These are phyloP conservation scores for Speoplatyrhinus poulsoni DNA, from an alignment of 2,113 vertebrate genomes.

Conservation along the genomic window DNA sequence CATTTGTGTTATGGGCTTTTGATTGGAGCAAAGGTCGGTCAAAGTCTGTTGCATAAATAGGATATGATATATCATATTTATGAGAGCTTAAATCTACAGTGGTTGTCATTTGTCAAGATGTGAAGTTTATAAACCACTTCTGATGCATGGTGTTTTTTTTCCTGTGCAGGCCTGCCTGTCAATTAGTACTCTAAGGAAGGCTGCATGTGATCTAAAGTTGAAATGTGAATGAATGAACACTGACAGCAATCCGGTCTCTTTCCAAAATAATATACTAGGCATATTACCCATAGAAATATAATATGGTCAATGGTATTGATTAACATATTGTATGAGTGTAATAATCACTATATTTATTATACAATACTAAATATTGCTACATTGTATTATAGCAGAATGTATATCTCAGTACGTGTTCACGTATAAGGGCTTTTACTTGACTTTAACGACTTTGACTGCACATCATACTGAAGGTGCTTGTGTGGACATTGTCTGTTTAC, in stretches of 20 bases:
- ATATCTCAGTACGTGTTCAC: too few relatives aligned
- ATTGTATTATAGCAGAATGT: too few relatives aligned
- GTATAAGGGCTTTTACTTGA: too few relatives aligned
- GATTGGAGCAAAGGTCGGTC: too few relatives aligned
- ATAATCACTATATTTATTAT: too few relatives aligned
- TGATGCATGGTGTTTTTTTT: conserved; percentile 61
- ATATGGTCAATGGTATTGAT: background rate
- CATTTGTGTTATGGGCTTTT: too few relatives aligned
- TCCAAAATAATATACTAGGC: conserved; percentile 6
- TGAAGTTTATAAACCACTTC: conserved; percentile 68
- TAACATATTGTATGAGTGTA: too few relatives aligned
- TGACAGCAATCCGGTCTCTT: conserved; percentile 24
- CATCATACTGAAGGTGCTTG: too few relatives aligned
- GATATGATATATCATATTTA: conserved; percentile 35
- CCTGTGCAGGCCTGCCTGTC: conserved; percentile 63
- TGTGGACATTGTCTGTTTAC: too few relatives aligned
- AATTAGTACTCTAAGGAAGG: conserved; percentile 67
- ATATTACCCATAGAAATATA: background rate
- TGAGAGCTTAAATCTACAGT: conserved; percentile 47
- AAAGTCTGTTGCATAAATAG: too few relatives aligned
- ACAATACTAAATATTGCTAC: too few relatives aligned
- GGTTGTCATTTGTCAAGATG: conserved; percentile 63
- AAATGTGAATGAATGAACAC: conserved; percentile 43
- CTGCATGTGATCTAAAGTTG: conserved; percentile 59
- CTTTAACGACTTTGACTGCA: too few relatives aligned